A percentile compares a stretch with the other conserved stretches of the same genome.
phyloP scores from a whole-genome alignment of 92 coral and sea anemone genomes.

The Muricea muricata region DNA sequence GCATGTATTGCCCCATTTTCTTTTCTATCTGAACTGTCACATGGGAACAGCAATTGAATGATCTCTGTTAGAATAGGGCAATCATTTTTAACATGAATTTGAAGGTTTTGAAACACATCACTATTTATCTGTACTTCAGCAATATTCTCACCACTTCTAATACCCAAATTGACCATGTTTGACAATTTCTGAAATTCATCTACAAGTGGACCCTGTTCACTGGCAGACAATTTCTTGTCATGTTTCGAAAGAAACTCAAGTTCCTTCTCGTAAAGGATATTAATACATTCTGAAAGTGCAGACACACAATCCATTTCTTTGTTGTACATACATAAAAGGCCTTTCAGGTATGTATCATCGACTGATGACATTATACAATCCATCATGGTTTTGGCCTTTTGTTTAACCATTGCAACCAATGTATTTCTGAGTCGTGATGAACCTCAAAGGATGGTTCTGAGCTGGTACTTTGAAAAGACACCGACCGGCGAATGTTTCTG shows the following conservation, averaged over 20 bases:
- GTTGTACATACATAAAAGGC: slow-evolving; percentile 37
- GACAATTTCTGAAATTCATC: slow-evolving; percentile 42
- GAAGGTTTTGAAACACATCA: slow-evolving; percentile 48
- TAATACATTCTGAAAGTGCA: slow-evolving; percentile 31
- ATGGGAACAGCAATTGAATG: slow-evolving; percentile 46
- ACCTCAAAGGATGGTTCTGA: slow-evolving; percentile 12
- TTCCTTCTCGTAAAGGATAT: slow-evolving; percentile 54
- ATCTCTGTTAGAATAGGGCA: slow-evolving; percentile 48
- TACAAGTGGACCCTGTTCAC: slow-evolving; percentile 35
- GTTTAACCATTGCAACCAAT: not conserved
- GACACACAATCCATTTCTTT: slow-evolving; percentile 53
- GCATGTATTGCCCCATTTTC: slow-evolving; percentile 50
- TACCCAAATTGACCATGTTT: slow-evolving; percentile 35
- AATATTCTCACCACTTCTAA: slow-evolving; percentile 23
- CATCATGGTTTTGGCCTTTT: slow-evolving; percentile 35
- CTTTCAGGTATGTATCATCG: slow-evolving; percentile 14
- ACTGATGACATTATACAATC: slow-evolving; percentile 28
- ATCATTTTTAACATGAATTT: slow-evolving; percentile 26
- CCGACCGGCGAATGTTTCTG: slow-evolving; percentile 30
- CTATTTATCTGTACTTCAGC: slow-evolving; percentile 22
- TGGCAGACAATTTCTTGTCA: slow-evolving; percentile 34
- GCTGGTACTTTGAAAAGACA: not conserved
- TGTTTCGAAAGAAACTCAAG: slow-evolving; percentile 31
- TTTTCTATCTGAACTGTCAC: slow-evolving; percentile 2
- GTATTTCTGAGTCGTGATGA: slow-evolving; percentile 23